Evolutionary conservation across 2,888 invertebrate species (phyloP), one percentile per base, ranked within the genome.

Genomic region (Brachylomia viminalis): DNA sequence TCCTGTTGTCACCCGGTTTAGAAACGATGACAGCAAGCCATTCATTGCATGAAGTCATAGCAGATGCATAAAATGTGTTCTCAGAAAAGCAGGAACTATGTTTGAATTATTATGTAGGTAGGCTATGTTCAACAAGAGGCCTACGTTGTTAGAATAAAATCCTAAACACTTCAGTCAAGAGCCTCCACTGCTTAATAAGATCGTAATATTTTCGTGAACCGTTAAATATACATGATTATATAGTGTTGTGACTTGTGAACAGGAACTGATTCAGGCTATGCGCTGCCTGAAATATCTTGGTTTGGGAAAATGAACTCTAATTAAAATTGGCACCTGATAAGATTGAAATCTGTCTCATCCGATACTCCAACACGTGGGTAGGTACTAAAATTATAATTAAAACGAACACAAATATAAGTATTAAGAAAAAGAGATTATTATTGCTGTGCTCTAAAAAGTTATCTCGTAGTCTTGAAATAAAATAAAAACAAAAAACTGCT

Each of bases 111-210:
- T 30, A n/a, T 30, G n/a, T 66, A 30, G 3, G 42, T 42, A 38
- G 38, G 13, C 8, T 45, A 75, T n/a, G 15, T 52, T 42, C n/a
- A 49, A 75, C 47, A 66, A 61, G 54, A 69, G n/a, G 5, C 6
- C 4, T 58, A 30, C 15, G 58, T 62, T 74, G 62, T n/a, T 47
- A 20, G 8, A 62, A 61, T 61, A 54, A 49, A 59, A 73, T 52
- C 42, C 47, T 54, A 8, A 58, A 45, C 38, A 68, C 67, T 80
- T 45, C n/a, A 68, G 33, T 67, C 42, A 52, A 74, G 75, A 45
- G 30, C 30, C n/a, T 30, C 33, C 47, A n/a, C 11, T 27, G n/a
- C 23, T 74, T 7, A 73, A 38, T 33, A 27, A 20, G n/a, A 54
- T 54, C 27, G 23, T 59, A 59, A 45, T 33, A 62, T 52, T 56